Evolutionary conservation across 2,888 invertebrate genomes (phyloP), one percentile per base, ranked within the genome.

Genomic region (Eurytoma adleriae): DNA sequence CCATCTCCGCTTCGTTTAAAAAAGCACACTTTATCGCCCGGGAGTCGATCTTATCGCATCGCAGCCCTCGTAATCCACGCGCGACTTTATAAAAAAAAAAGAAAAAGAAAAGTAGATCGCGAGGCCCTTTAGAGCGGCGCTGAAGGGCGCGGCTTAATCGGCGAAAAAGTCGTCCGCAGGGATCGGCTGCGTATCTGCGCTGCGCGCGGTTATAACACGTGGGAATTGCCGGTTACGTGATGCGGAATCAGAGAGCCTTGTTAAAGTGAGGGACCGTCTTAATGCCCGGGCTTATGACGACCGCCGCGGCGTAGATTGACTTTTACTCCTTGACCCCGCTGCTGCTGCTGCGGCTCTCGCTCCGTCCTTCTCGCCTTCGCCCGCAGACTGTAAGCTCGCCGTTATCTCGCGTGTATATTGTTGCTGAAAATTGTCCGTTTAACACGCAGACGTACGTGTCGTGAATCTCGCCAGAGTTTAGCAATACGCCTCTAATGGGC

Each of bases 201-300:
- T n/a, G n/a, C 30, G 4, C n/a, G 52, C 30, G 27, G 50, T 70
- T 71, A 78, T 57, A 71, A 64, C 66, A 71, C 54, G 72, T 40
- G 69, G 74, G n/a, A 71, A 79, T 70, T 40, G 64, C 66, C 59
- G n/a, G 68, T 57, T 79, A 81, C 74, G 80, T 81, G 80, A 81
- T 54, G 74, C 61, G 80, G 59, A 78, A 64, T 73, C 77, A 13
- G 61, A 70, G 24, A 27, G 62, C 52, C 75, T 71, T 64, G 75
- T 79, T 79, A 79, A 56, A 70, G 52, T 59, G 56, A 69, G 67
- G 54, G 62, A 20, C 54, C 56, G 13, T 57, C 61, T 74, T 72
- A 74, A 64, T 69, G 69, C 68, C 50, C 40, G 7, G 56, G 59
- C 73, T 61, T 73, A 68, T 79, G 52, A 61, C 73, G 62, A 24